Evolutionary conservation across 2,113 vertebrate genomes (phyloP).

Genomic region (Sapayoa aenigma): DNA sequence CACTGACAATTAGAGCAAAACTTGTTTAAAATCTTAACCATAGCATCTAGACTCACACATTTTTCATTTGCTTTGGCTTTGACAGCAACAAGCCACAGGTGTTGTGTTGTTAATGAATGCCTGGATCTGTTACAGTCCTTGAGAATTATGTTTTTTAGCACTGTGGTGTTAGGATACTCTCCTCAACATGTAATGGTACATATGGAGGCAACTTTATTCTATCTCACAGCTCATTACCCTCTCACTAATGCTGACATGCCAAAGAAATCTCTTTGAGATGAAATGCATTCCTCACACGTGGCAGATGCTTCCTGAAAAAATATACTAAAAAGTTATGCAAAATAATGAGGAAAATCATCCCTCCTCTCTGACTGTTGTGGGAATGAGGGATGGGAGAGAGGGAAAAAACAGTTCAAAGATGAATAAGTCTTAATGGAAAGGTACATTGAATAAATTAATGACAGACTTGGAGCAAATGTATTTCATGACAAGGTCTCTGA

Average conservation of each 20-base stretch:
- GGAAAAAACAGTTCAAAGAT: background rate
- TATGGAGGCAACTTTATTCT: background rate
- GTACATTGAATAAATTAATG: background rate
- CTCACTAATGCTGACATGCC: background rate
- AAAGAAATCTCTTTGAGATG: background rate
- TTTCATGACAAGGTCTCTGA: background rate
- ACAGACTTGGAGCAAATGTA: background rate
- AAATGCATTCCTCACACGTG: background rate
- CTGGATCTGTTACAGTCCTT: background rate
- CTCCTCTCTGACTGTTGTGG: background rate
- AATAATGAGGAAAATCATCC: background rate
- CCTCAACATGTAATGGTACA: background rate
- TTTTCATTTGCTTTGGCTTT: conserved; percentile 10
- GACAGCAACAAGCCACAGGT: background rate
- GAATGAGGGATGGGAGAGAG: background rate
- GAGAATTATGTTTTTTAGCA: background rate
- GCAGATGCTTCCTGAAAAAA: background rate
- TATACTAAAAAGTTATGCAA: background rate
- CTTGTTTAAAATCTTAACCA: background rate
- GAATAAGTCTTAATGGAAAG: background rate
- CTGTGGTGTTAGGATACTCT: background rate
- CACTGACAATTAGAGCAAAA: background rate
- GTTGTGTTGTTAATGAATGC: background rate
- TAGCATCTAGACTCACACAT: background rate
- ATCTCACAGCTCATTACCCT: background rate